Evolutionary conservation across 2,113 vertebrate genomes (phyloP).

Genomic region (Halichoeres trimaculatus): DNA sequence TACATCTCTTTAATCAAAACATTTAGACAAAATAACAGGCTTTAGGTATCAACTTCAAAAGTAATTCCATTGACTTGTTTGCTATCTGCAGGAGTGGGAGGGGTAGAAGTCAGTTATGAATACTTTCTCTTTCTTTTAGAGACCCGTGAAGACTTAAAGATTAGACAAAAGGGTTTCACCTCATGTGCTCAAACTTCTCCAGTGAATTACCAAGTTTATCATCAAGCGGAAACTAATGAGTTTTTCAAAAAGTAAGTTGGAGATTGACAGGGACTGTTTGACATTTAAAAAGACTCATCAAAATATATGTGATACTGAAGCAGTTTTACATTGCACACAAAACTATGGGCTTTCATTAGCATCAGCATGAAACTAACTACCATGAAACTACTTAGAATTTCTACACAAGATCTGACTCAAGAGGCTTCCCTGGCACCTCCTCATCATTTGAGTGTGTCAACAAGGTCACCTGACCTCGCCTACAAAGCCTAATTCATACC

Average conservation of each 20-base stretch:
- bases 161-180: neutral
- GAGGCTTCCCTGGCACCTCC: constrained; percentile 39
- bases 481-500: constrained; percentile 72
- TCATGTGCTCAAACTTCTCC: neutral
- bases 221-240: neutral
- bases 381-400: constrained; percentile 25
- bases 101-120: neutral
- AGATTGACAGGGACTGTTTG: neutral
- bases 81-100: neutral
- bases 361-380: neutral
- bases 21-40: neutral
- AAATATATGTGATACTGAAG: neutral
- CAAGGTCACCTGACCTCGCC: constrained; percentile 72
- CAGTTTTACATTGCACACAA: neutral
- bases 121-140: neutral
- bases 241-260: neutral
- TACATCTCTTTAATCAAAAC: neutral
- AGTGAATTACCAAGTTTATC: neutral
- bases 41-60: neutral
- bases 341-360: neutral
- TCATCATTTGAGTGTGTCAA: constrained; percentile 62
- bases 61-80: neutral
- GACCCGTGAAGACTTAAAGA: neutral
- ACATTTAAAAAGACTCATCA: neutral
- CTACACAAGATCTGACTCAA: constrained; percentile 9